Percentiles rank a stretch among this genome's conserved stretches.
phyloP scores from a whole-genome alignment of 2,888 invertebrate genomes.

The Aproaerema taeniolella region DNA sequence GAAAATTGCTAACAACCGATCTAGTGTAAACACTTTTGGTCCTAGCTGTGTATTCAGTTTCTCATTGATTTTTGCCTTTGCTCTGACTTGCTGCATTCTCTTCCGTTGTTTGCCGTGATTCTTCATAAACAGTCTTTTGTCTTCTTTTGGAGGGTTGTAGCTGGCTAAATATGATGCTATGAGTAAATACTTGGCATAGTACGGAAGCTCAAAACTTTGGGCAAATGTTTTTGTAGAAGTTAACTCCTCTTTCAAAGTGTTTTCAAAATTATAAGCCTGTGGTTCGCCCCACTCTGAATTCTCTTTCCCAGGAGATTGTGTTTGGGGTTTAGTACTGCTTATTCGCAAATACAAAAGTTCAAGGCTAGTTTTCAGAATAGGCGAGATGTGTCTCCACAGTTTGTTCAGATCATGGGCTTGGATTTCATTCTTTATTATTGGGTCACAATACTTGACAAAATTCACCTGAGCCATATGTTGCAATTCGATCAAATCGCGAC shows the following conservation, averaged over 20 bases:
- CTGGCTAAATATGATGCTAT: conserved; percentile 96
- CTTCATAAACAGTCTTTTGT: conserved; percentile 91
- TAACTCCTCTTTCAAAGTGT: conserved; percentile 58
- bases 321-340: conserved; percentile 40
- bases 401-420: conserved; percentile 80
- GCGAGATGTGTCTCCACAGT: conserved; percentile 89
- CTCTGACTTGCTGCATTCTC: conserved; percentile 76
- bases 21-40: conserved; percentile 89
- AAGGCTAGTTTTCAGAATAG: conserved; percentile 84
- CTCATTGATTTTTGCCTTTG: conserved; percentile 75
- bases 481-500: conserved; percentile 90
- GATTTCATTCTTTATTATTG: conserved; percentile 82
- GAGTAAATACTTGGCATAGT: conserved; percentile 91
- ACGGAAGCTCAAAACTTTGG: conserved; percentile 87
- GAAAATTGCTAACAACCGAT: conserved; percentile 91
- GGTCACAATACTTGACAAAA: conserved; percentile 88
- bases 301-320: conserved; percentile 51
- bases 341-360: conserved; percentile 87
- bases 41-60: conserved; percentile 84
- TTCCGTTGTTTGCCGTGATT: conserved; percentile 85
- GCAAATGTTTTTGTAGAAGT: conserved; percentile 75
- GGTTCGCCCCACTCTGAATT: conserved; percentile 31
- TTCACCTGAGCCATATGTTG: conserved; percentile 86
- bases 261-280: conserved; percentile 45
- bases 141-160: conserved; percentile 92